These are phyloP conservation scores for Otolemur garnettii DNA, from an alignment of 2,113 vertebrate species.

Conservation along the genomic window DNA sequence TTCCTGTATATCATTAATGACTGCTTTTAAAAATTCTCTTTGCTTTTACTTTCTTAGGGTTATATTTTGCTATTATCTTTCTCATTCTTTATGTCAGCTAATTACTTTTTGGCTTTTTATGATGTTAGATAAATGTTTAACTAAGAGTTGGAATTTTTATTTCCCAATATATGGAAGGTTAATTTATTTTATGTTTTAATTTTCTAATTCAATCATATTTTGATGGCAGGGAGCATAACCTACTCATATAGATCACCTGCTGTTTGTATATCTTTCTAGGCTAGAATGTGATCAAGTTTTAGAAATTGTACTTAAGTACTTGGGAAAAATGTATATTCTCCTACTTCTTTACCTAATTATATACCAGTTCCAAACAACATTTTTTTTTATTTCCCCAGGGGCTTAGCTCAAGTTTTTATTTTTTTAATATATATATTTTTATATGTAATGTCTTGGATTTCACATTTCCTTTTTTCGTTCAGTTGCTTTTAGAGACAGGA, in stretches of 20 bases:
- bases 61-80: neutral
- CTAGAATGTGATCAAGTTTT: neutral
- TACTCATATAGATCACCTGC: neutral
- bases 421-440: neutral
- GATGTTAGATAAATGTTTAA: neutral
- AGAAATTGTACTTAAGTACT: neutral
- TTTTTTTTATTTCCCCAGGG: neutral
- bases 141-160: neutral
- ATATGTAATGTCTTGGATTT: neutral
- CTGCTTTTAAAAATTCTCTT: neutral
- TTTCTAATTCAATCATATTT: slow-evolving; percentile 17
- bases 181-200: neutral
- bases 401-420: neutral
- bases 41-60: neutral
- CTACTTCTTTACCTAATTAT: neutral
- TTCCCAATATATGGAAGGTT: neutral
- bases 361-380: neutral
- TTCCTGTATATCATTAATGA: neutral
- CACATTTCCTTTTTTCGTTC: neutral
- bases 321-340: neutral
- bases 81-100: neutral
- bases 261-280: neutral
- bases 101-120: neutral
- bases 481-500: neutral
- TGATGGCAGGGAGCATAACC: neutral